A percentile compares a stretch with the other conserved stretches of the same genome.
These are phyloP conservation scores for Macroramphosus scolopax DNA, from an alignment of 2,797 vertebrate species.

Conservation along the genomic window DNA sequence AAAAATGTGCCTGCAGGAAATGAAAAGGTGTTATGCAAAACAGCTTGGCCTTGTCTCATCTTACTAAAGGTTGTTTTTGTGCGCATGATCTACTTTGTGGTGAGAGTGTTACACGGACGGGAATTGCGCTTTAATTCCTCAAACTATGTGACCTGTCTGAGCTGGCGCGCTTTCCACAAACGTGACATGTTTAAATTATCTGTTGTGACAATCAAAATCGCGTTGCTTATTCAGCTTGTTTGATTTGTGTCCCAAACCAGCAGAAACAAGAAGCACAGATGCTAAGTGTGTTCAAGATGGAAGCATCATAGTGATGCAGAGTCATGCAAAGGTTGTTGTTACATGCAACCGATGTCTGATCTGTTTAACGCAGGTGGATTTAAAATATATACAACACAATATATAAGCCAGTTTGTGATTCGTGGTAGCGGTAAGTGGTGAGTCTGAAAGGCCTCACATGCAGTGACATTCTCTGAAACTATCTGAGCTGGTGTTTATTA, in stretches of 20 bases:
- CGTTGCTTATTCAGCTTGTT: no score
- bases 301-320: slow-evolving; percentile 2
- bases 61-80: slow-evolving; percentile 15
- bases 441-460: slow-evolving; percentile 26
- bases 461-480: slow-evolving; percentile 22
- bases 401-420: slow-evolving; percentile 16
- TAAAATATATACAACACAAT: no score
- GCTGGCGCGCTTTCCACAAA: slow-evolving; percentile 29
- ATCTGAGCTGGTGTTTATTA: slow-evolving; percentile 15
- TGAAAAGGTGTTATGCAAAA: slow-evolving; percentile 11
- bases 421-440: no score
- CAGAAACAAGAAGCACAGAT: slow-evolving; percentile 22
- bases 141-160: slow-evolving; percentile 65
- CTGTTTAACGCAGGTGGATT: no score
- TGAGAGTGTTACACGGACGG: slow-evolving; percentile 29
- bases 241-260: slow-evolving; percentile 25
- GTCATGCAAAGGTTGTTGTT: no score
- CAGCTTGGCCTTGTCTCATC: slow-evolving; percentile 22
- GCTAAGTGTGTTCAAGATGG: not conserved
- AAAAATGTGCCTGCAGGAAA: slow-evolving; percentile 8
- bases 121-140: slow-evolving; percentile 53
- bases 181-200: not conserved
- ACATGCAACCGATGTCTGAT: no score
- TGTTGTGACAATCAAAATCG: no score
- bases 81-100: slow-evolving; percentile 40